Evolutionary conservation across 2,797 vertebrate genomes (phyloP).

Genomic region (Cryptoblepharus egeriae): DNA sequence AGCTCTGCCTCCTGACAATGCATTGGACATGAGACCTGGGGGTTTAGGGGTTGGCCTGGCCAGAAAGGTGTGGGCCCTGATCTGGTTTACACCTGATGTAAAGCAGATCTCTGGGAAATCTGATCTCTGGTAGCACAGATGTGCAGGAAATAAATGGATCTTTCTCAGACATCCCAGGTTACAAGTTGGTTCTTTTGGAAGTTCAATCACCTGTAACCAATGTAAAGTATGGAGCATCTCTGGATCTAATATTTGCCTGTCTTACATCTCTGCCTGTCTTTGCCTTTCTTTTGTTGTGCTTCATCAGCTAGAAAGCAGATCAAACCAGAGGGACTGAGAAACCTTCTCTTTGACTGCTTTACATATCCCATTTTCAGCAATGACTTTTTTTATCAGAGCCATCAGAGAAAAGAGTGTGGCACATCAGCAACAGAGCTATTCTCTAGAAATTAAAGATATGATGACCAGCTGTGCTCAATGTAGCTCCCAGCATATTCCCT

Average conservation of each 20-base stretch:
- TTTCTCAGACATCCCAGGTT: neutral
- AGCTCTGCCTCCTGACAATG: too few relatives aligned
- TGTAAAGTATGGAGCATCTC: neutral
- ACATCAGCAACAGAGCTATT: conserved; percentile 10
- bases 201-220: neutral
- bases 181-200: neutral
- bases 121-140: too few relatives aligned
- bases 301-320: neutral
- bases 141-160: neutral
- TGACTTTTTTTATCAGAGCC: neutral
- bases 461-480: conserved; percentile 6
- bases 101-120: too few relatives aligned
- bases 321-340: neutral
- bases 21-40: too few relatives aligned
- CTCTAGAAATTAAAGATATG: conserved; percentile 30
- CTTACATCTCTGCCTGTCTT: too few relatives aligned
- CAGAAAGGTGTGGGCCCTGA: too few relatives aligned
- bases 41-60: too few relatives aligned
- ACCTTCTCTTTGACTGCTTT: conserved; percentile 6
- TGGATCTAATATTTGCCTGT: neutral
- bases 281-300: neutral
- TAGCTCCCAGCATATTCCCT: neutral
- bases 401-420: neutral
- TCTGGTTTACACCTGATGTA: too few relatives aligned
- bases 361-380: conserved; percentile 15